Evolutionary conservation across 2,888 invertebrate species (phyloP).

Genomic region (Linnaemya vulpina): DNA sequence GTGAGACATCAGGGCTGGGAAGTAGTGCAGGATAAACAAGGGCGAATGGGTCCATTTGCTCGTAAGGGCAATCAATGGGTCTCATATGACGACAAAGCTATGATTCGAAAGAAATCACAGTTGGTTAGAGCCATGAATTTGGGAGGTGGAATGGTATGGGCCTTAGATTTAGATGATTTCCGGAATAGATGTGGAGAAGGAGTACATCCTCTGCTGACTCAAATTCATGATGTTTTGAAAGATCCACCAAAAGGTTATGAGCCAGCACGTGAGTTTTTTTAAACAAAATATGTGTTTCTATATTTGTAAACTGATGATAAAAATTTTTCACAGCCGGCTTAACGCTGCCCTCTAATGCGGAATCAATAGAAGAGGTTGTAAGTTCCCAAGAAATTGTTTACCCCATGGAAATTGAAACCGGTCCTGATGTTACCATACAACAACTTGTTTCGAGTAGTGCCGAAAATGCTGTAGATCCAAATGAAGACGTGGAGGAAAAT

Average conservation of each 20-base stretch:
- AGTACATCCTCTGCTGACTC: slow-evolving; percentile 89
- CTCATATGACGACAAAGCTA: slow-evolving; percentile 92
- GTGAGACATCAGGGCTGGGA: slow-evolving; percentile 90
- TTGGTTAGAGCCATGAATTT: slow-evolving; percentile 90
- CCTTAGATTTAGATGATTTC: slow-evolving; percentile 94
- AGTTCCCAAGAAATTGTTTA: slow-evolving; percentile 74
- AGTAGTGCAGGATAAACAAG: slow-evolving; percentile 89
- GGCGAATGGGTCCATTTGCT: slow-evolving; percentile 94
- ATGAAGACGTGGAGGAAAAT: slow-evolving; percentile 77
- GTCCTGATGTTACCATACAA: slow-evolving; percentile 14
- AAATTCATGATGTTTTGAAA: slow-evolving; percentile 89
- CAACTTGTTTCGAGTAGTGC: slow-evolving; percentile 13
- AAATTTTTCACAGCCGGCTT: slow-evolving; percentile 74
- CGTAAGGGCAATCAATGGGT: slow-evolving; percentile 96
- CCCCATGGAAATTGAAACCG: slow-evolving; percentile 76
- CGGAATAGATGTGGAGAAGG: slow-evolving; percentile 91
- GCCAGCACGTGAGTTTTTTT: slow-evolving; percentile 76
- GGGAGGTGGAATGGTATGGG: slow-evolving; percentile 96
- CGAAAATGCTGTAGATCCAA: slow-evolving; percentile 76
- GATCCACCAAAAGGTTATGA: slow-evolving; percentile 81
- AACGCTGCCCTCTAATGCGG: slow-evolving; percentile 66
- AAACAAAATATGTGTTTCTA: neutral
- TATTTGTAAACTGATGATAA: neutral
- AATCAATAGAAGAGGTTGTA: slow-evolving; percentile 76
- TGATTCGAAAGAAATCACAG: slow-evolving; percentile 90